Evolutionary conservation across 1,140 invertebrate species (phyloP), one percentile per base, ranked within the genome.

Genomic region (Drosophila lini): DNA sequence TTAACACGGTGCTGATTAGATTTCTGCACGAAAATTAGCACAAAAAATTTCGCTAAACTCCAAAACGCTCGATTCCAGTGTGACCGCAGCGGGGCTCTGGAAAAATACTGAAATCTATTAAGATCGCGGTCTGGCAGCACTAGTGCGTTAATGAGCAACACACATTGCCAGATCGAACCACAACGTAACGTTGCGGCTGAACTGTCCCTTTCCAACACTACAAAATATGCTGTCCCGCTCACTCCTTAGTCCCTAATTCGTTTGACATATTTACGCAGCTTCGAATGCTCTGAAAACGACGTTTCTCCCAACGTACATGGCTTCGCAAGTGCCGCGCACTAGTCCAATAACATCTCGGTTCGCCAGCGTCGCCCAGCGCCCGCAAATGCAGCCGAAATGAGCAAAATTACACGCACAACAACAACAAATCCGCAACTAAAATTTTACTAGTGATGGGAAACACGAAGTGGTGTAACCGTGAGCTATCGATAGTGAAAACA

Each of bases 261-360:
- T 16, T 55, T 65, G 9, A 34, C 45, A 67, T 63, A 57, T 62
- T 52, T 76, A 52, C 68, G 52, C 56, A 62, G 45, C 41, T 62
- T 67, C 31, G 44, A 16, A 60, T 53, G 41, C 61, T 63, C 10
- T n/a, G 5, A 44, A 62, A 58, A 28, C 53, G 45, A 19, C 32
- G 34, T 42, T 36, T 8, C 11, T 31, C 36, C 7, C 42, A 65
- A 88, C 83, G 82, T 78, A 88, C 83, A 71, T 78, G 73, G 53
- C 53, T 80, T 69, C 13, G 62, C 65, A 65, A 64, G 45, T 52
- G 22, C n/a, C 38, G 61, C 31, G 36, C 25, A 44, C 22, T 69
- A 69, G 41, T 52, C 74, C 44, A 52, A 56, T 65, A 40, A 38
- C 71, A 64, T 63, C 36, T 58, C 62, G 70, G 59, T 82, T 75